Conservation (phyloP, 2,888 invertebrate genomes). For the Folsomia manolachei region DNA sequence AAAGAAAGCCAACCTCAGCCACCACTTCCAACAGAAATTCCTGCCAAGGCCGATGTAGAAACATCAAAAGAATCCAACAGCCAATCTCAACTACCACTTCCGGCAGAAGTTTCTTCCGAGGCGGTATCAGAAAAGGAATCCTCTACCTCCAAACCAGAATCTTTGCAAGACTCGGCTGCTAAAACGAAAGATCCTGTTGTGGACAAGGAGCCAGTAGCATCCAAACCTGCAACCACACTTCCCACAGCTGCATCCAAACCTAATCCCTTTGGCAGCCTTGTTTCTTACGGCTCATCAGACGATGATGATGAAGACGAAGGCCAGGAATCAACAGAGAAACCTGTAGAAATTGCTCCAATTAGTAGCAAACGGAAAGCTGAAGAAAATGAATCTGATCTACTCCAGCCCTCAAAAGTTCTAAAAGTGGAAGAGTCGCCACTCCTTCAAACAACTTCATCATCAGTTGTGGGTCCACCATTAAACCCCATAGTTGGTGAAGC, state of each 20-base stretch:
- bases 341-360: background rate
- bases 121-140: too few species aligned
- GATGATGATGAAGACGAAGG: background rate
- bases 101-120: too few species aligned
- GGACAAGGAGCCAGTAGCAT: too few species aligned
- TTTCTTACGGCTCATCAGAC: background rate
- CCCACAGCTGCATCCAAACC: too few species aligned
- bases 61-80: background rate
- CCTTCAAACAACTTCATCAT: slow-evolving; percentile 6
- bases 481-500: slow-evolving; percentile 62
- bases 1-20: too few species aligned
- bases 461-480: too few species aligned
- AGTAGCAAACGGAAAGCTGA: slow-evolving; percentile 35
- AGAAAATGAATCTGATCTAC: slow-evolving; percentile 19
- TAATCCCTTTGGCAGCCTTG: background rate
- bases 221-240: too few species aligned
- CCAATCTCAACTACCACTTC: too few species aligned
- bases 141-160: background rate
- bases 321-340: background rate
- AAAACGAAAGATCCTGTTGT: too few species aligned
- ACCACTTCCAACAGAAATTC: too few species aligned
- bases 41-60: too few species aligned
- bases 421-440: slow-evolving; percentile 27
- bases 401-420: slow-evolving; percentile 13
- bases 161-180: too few species aligned